phyloP scores from a whole-genome alignment of 2,888 invertebrate genomes.

The Spialia ferax region DNA sequence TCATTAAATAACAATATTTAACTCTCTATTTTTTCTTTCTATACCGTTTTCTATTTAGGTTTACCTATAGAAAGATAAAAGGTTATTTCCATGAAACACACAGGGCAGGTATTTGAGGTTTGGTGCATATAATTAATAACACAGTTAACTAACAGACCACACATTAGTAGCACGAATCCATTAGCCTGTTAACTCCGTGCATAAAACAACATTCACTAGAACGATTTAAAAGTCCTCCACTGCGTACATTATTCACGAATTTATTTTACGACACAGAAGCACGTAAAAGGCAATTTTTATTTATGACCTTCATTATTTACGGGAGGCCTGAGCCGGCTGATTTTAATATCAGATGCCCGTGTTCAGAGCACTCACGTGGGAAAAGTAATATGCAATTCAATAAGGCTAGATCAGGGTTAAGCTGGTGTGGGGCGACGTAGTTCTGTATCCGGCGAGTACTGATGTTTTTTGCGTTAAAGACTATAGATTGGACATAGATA shows the following conservation, averaged over 20 bases:
- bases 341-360: slow-evolving; percentile 52
- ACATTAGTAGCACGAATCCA: slow-evolving; percentile 1
- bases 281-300: slow-evolving; percentile 58
- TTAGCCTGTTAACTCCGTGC: slow-evolving; percentile 3
- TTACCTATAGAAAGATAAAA: no score
- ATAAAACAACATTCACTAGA: slow-evolving; percentile 10
- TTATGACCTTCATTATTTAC: slow-evolving; percentile 59
- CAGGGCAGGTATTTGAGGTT: no score
- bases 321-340: slow-evolving; percentile 51
- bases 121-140: neutral
- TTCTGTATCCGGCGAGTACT: no score
- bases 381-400: slow-evolving; percentile 28
- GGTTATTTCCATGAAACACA: no score
- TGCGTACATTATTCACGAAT: slow-evolving; percentile 27
- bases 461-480: no score
- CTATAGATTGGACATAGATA: no score
- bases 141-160: neutral
- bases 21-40: no score
- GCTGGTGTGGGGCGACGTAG: neutral
- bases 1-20: no score
- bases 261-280: slow-evolving; percentile 27
- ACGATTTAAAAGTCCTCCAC: slow-evolving; percentile 21
- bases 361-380: slow-evolving; percentile 17
- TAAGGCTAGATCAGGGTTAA: slow-evolving; percentile 17
- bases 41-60: no score